Evolutionary conservation across 2,888 invertebrate species (phyloP).

Genomic region (Herminia tarsipennalis): DNA sequence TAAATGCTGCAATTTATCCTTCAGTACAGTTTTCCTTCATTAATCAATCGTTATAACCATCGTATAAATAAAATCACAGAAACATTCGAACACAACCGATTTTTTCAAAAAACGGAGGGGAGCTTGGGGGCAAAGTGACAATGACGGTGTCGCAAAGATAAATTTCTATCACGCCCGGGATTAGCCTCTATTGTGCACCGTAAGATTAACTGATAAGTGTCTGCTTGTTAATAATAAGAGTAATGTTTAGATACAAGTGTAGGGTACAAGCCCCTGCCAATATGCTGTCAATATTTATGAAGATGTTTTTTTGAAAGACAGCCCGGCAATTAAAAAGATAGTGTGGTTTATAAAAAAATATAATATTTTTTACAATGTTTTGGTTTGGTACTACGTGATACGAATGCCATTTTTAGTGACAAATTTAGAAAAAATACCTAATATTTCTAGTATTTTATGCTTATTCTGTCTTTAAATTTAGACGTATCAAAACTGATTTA

Average conservation of each 20-base stretch:
- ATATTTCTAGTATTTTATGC: no score
- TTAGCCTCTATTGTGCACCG: slow-evolving; percentile 78
- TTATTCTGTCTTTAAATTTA: no score
- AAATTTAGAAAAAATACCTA: no score
- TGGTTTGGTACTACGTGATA: no score
- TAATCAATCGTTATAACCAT: slow-evolving; percentile 2
- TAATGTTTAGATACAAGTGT: slow-evolving; percentile 66
- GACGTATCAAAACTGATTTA: no score
- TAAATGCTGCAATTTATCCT: neutral
- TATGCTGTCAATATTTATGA: slow-evolving; percentile 65
- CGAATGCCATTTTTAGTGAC: no score
- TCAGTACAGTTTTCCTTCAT: neutral
- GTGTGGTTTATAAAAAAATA: slow-evolving; percentile 1
- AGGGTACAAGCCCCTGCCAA: slow-evolving; percentile 45
- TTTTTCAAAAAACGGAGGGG: slow-evolving; percentile 49
- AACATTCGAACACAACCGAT: no score
- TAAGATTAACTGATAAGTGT: slow-evolving; percentile 85
- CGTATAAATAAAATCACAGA: slow-evolving; percentile 10
- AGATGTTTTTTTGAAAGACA: slow-evolving; percentile 48
- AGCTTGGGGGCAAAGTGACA: slow-evolving; percentile 62
- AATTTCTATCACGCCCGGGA: slow-evolving; percentile 81
- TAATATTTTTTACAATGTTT: no score
- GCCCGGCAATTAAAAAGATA: slow-evolving; percentile 35
- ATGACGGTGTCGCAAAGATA: slow-evolving; percentile 75
- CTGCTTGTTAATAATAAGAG: slow-evolving; percentile 80